These are phyloP conservation scores for Lasioglossum leucozonium DNA, from an alignment of 2,888 invertebrate species.

Conservation along the genomic window DNA sequence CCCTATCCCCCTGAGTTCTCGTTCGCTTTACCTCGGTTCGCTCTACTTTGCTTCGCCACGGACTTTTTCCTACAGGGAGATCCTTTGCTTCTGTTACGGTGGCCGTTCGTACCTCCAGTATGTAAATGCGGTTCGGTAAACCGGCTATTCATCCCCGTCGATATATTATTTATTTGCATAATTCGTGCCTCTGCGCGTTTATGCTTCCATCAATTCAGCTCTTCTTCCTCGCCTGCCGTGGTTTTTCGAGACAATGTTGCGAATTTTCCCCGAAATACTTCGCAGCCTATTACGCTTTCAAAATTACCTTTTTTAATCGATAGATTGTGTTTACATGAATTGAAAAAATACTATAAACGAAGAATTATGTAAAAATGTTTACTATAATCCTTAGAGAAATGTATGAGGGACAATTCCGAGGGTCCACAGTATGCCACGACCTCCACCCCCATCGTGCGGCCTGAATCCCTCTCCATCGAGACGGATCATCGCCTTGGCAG, in stretches of 20 bases:
- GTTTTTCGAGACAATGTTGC: not conserved
- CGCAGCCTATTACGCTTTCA: too few relatives aligned
- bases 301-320: too few relatives aligned
- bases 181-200: constrained; percentile 22
- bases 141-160: constrained; percentile 54
- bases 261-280: not conserved
- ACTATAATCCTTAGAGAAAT: too few relatives aligned
- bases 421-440: too few relatives aligned
- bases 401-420: too few relatives aligned
- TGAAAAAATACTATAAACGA: too few relatives aligned
- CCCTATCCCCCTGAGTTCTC: constrained; percentile 63
- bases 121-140: constrained; percentile 53
- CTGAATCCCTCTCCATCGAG: not conserved
- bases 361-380: too few relatives aligned
- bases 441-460: not conserved
- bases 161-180: constrained; percentile 54
- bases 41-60: constrained; percentile 67
- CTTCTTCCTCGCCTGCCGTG: not conserved
- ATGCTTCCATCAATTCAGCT: constrained; percentile 8
- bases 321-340: too few relatives aligned
- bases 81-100: constrained; percentile 64
- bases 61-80: constrained; percentile 52
- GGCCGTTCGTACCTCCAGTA: constrained; percentile 50
- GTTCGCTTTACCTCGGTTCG: constrained; percentile 65
- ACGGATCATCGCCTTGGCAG: constrained; percentile 62